Base-by-base conservation (phyloP, 2,113 vertebrate species). In the Montifringilla adamsi region DNA sequence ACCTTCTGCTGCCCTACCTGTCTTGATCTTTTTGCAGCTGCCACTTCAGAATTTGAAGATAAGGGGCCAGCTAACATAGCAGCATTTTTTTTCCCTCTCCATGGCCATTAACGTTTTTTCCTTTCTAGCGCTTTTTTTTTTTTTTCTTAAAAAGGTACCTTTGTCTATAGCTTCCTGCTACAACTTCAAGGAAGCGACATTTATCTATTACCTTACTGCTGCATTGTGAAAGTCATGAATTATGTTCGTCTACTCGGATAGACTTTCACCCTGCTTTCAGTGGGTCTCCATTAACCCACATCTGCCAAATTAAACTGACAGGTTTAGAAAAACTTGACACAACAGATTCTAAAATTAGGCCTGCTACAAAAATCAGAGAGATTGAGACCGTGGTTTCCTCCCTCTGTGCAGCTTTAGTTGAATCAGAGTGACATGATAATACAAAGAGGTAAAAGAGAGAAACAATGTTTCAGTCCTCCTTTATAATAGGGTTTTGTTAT, bases 221-320 rank as follows among this genome's bases (percentile, higher is more conserved):
- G 20, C 60, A 50, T 80, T 89, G 88, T 84, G 67, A 84, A 90
- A 96, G 79, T 76, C 73, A 87, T 94, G 82, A 91, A 72, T 94
- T 92, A 89, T 87, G 78, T 81, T 87, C 60, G 17, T 91, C 78
- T 95, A 73, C 78, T 31, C 26, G 64, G 89, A 94, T 55, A 94
- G 89, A 94, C 86, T 96, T 94, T 95, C 91, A 87, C 91, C 84
- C 93, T 91, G 82, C 91, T 94, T 97, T 97, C 95, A 87, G 79
- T 90, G 91, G 95, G 93, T 94, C 88, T 93, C 93, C 93, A 90
- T 96, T 96, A 96, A 96, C 92, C 93, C 2, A 22, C 92, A 92
- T 94, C 92, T 97, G 93, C 82, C 93, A 95, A 96, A 97, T 96
- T 96, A 94, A 97, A 96, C 81, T 93, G 95, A 96, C 94, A 95